Conservation (phyloP, 1,140 invertebrate species). For the Drosophila chauvacae region DNA sequence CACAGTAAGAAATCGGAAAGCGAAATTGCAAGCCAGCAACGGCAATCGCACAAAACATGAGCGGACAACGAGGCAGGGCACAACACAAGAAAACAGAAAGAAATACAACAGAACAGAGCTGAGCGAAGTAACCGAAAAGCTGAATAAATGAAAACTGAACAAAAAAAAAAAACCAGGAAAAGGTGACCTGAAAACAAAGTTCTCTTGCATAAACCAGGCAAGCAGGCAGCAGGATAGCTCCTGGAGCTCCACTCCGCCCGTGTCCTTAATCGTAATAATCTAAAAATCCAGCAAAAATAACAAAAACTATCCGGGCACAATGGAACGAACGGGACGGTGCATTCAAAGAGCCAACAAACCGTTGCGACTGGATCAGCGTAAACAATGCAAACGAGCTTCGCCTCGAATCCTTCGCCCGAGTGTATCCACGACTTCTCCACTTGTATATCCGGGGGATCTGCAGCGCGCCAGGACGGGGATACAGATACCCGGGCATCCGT, state of each 20-base stretch:
- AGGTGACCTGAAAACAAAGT: conserved; percentile 71
- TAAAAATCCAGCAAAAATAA: conserved; percentile 62
- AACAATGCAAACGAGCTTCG: conserved; percentile 90
- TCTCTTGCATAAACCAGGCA: conserved; percentile 55
- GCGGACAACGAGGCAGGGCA: conserved; percentile 11
- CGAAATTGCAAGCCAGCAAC: conserved; percentile 39
- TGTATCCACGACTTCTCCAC: conserved; percentile 90
- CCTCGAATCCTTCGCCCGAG: conserved; percentile 89
- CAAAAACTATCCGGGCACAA: conserved; percentile 50
- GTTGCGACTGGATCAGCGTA: conserved; percentile 90
- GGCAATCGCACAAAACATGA: conserved; percentile 39
- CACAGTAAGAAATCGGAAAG: conserved; percentile 35
- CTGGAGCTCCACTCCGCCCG: conserved; percentile 10
- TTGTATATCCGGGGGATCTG: conserved; percentile 89
- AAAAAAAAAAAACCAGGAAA: conserved; percentile 47
- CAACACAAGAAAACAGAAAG: conserved; percentile 14
- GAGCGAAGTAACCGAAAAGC: conserved; percentile 39
- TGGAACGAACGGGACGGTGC: conserved; percentile 47
- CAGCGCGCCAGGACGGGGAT: conserved; percentile 6
- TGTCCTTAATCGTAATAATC: conserved; percentile 65
- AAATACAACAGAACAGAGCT: conserved; percentile 8
- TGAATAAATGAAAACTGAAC: conserved; percentile 19
- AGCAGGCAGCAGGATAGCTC: conserved; percentile 14
- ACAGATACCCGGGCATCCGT: conserved; percentile 43
- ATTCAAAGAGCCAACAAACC: conserved; percentile 85